A percentile compares a stretch with the other conserved stretches of the same genome.
Evolutionary conservation across 2,888 invertebrate species (phyloP).

Genomic region (Drosophila meridionalis): DNA sequence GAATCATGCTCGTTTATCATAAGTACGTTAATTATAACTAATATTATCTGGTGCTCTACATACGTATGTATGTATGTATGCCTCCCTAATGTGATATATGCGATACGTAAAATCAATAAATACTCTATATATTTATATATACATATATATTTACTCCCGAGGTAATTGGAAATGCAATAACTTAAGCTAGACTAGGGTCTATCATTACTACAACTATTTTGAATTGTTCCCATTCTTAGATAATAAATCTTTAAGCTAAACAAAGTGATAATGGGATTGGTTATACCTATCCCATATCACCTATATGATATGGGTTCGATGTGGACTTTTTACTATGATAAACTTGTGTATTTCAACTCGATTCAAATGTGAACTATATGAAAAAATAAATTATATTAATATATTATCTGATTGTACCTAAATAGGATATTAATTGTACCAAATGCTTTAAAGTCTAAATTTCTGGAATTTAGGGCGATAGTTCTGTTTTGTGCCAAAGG

Average conservation of each 20-base stretch:
- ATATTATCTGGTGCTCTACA: background rate
- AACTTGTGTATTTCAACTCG: background rate
- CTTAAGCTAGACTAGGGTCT: background rate
- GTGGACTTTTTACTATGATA: background rate
- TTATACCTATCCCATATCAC: background rate
- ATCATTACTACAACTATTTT: background rate
- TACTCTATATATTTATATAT: background rate
- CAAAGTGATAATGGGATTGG: background rate
- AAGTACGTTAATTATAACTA: conserved; percentile 3
- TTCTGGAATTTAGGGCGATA: no score
- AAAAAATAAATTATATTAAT: no score
- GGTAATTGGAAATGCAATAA: background rate
- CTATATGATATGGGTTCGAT: background rate
- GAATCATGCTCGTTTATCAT: conserved; percentile 26
- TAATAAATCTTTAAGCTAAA: background rate
- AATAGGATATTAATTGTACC: background rate
- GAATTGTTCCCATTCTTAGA: background rate
- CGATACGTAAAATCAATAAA: conserved; percentile 1
- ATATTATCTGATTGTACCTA: no score
- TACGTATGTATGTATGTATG: background rate
- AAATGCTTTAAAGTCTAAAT: no score
- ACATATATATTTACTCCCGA: background rate
- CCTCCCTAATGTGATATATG: conserved; percentile 1
- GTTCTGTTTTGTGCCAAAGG: background rate
- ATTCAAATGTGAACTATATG: background rate